Base-by-base conservation (phyloP, 2,113 vertebrate genomes). In the Merops nubicus region DNA sequence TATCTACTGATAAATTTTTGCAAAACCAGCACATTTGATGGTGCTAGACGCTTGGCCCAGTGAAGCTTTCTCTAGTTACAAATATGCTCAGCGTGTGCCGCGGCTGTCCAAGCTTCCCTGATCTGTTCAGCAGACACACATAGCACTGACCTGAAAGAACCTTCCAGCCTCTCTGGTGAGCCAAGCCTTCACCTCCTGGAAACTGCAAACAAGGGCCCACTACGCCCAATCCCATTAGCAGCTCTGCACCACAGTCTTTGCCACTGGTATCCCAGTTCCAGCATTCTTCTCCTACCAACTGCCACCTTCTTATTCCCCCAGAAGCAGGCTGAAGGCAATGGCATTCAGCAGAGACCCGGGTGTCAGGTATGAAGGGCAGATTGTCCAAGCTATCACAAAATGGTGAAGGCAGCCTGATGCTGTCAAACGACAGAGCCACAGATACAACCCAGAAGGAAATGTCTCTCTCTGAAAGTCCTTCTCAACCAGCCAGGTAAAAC, bases 31-130 rank as follows among this genome's bases (percentile, higher is more conserved):
- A 84, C 57, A 86, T 81, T 88, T 93, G 80, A 85, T 72, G 34
- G 43, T 89, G 68, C 31, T 78, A 73, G 78, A 91, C 74, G 79
- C 29, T 91, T 63, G 75, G 68, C 34, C 42, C 1, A 5, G 54
- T 75, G 64, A 80, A 62, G 72, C 69, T 76, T 73, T 45, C 34
- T 48, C 12, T 33, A 38, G 72, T 80, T 83, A 74, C 50, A 68
- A 36, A 20, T 8, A 43, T 0, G 2, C 10, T 69, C 56, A 25
- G 12, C 2, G 28, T 11, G 26, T 0, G 0, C 54, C 65, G 45
- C 2, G 4, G 51, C 64, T 0, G 1, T 40, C 21, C 82, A 47
- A 51, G 60, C 59, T 83, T 83, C 42, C 82, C 59, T 0, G 5
- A 74, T 57, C 42, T n/a, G 45, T 38, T 65, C 76, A 62, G 42